Base-by-base conservation (phyloP, 2,797 vertebrate species). In the Microctenopoma stevenorrisi region DNA sequence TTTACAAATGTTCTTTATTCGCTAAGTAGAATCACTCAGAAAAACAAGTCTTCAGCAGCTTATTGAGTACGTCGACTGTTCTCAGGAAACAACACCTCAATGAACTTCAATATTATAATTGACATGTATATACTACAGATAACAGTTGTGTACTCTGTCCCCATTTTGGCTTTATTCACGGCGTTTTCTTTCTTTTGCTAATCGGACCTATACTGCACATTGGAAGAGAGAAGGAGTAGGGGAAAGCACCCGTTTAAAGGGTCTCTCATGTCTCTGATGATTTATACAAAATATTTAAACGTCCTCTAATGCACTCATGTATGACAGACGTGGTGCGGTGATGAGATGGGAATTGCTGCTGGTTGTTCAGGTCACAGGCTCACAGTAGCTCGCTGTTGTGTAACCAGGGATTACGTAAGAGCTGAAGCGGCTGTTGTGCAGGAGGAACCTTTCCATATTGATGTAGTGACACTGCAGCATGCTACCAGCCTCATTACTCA, bases 381-480 rank as follows among this genome's bases (percentile, higher is more conserved):
- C 15, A 12, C 58, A n/a, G 61, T 48, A 26, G 74, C 64, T 64
- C 3, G 7, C 70, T 74, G 85, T 93, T 93, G 83, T 83, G 78
- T 92, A 92, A 93, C 63, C 56, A 26, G 55, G 40, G 73, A 81
- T 93, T 91, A 91, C 52, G 26, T 91, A 91, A 93, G 66, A 68
- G 76, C 68, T 66, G 67, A 73, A 81, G 74, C 50, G 1, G 40
- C 66, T 44, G 74, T 68, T 57, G 65, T 72, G 48, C 77, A 64
- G 59, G 63, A 68, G 70, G 72, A 37, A 13, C 22, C 12, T 54
- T 16, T 50, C 51, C 44, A 26, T 46, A 15, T 63, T 58, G 37
- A 18, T 40, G 30, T 48, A 15, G 11, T 42, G 33, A 48, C 48
- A 28, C 48, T 28, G 59, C 49, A 60, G 15, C 2, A 12, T 44